Evolutionary conservation across 37 sponge, comb jelly and placozoan species (phyloP), one percentile per base, ranked within the genome.

Genomic region (Hormiphora californensis): DNA sequence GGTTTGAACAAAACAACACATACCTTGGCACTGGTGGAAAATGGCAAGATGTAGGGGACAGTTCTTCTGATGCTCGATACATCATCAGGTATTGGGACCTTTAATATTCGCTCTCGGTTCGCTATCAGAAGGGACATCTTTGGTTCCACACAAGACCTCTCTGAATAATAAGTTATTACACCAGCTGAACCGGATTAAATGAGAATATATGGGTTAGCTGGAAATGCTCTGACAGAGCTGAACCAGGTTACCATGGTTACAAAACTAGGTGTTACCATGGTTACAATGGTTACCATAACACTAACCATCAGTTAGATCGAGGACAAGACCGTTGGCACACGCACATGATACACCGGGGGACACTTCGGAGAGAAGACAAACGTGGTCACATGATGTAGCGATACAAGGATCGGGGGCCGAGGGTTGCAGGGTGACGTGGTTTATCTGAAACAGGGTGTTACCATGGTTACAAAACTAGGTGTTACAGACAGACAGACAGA

Each of bases 311-410:
- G 81, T n/a, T n/a, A n/a, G 81, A 39, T 43, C 81, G 8, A 73
- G 81, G 9, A 73, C 46, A 3, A 73, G 81, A 4, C 81, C 81
- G 81, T 73, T 73, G 25, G 81, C 43, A 33, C 81, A 73, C 35
- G 81, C 41, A 19, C 81, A 73, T 0, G 81, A 73, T 43, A 32
- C 40, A 1, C 81, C 81, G 1, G 8, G 4, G 27, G 1, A 25
- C 25, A 25, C 27, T 19, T 67, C 19, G 23, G 61, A 57, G 3
- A 73, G 81, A 11, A 73, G 81, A 73, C 81, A 73, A 46, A 73
- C 46, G 23, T 73, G 81, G 27, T 11, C 19, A 33, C 81, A 73
- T n/a, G n/a, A n/a, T n/a, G n/a, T n/a, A n/a, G n/a, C n/a, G n/a
- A n/a, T n/a, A n/a, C n/a, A n/a, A n/a, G n/a, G n/a, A n/a, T n/a